Base-by-base conservation (phyloP, 2,888 invertebrate species). In the Drosophila lutescens region DNA sequence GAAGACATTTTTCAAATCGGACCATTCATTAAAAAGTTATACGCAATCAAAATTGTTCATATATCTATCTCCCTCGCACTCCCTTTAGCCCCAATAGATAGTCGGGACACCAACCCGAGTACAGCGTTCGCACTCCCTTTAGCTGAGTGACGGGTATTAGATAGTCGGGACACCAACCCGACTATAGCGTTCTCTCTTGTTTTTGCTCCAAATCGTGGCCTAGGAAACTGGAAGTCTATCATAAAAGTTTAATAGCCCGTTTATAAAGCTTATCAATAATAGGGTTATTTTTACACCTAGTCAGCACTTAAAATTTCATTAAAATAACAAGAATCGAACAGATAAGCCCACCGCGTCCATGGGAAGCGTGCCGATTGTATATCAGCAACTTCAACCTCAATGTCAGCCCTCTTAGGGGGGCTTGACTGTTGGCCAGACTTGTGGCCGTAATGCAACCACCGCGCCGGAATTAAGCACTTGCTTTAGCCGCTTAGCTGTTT, bases 241-340 rank as follows among this genome's bases (percentile, higher is more conserved):
- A 50, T 59, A 61, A 61, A 61, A 20, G 2, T 51, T 69, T 51
- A 61, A 56, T 69, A 41, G 70, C 36, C 36, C 36, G 46, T 32
- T 69, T 69, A 51, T 60, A 23, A 43, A 1, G 60, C 70, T 76
- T 78, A 80, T 80, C 80, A 53, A 40, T 23, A 61, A 40, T n/a
- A 36, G 40, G 30, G 61, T 44, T 69, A 40, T 56, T 59, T 57
- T 47, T 57, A 57, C 57, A 60, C 43, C 38, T 47, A 44, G 38
- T 46, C 59, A 17, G 51, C 17, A 56, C 53, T 61, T 67, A 58
- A 69, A 69, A 50, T 53, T 66, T 69, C 54, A 59, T 59, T 46
- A 70, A 70, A 70, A 55, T 68, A 70, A 67, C 67, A 47, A 44
- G 38, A 53, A 20, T 41, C 30, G 8, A 15, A 4, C 9, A 23